Evolutionary conservation across 2,797 vertebrate genomes (phyloP), one percentile per base, ranked within the genome.

Genomic region (Thaleichthys pacificus): DNA sequence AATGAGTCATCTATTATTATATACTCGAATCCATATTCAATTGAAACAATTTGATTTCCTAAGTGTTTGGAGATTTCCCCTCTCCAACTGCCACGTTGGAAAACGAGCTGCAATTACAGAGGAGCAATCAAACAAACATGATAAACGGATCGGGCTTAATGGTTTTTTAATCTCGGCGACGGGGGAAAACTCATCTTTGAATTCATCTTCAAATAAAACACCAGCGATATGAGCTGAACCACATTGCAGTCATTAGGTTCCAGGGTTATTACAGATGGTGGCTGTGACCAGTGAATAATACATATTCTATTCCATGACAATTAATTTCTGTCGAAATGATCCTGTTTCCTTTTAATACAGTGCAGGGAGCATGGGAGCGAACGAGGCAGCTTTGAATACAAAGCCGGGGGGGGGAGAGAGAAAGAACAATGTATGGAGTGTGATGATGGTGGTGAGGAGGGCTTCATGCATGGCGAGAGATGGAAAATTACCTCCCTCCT

Each of bases 401-500:
- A 60, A 76, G 71, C 58, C 62, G 54, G 54, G 63, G 54, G 54
- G 63, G 11, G 51, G 61, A 24, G 21, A 66, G 56, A n/a, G 63
- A 49, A 26, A 69, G 73, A 74, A 81, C 76, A 77, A 74, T 71
- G 67, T 2, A 21, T 49, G 69, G 77, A 32, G 19, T 49, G 3
- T 22, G 56, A 38, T 69, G 42, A 68, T 38, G 64, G 42, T 47
- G 42, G 62, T 15, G 56, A 30, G 35, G 49, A 61, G 67, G n/a
- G 35, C 63, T 81, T 71, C n/a, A 73, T 30, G 71, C n/a, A 66
- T 61, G 70, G 61, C 56, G 69, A 75, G 66, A 62, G 47, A 58
- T 54, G 57, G 47, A 2, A 75, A 73, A 84, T 86, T 62, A 84
- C 74, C 76, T 73, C 79, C 68, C 68, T 77, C 21, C 67, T 49